Evolutionary conservation across 2,888 invertebrate species (phyloP), one percentile per base, ranked within the genome.

Genomic region (Omphaloscelis lunosa): DNA sequence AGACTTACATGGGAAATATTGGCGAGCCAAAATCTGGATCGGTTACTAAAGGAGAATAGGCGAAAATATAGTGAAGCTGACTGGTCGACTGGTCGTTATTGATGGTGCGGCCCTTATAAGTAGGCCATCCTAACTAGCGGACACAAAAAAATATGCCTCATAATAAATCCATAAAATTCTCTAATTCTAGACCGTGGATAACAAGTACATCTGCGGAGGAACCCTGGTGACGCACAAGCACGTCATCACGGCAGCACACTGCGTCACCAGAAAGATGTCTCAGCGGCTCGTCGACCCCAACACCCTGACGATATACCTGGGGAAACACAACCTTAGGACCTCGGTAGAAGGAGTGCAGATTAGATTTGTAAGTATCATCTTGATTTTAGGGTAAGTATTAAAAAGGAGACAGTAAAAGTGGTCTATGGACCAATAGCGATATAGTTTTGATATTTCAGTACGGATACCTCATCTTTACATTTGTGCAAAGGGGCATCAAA

Each of bases 221-320:
- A 97, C 97, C 0, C 94, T 98, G 41, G 96, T 98, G 9, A 95
- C 97, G 0, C 94, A 94, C 77, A 93, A 90, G 29, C 97, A 97
- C 89, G 95, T 97, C 45, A 90, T 98, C 85, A 98, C 98, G 17
- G 97, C 97, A 0, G 97, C 97, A 0, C 97, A 97, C 93, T 98
- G 97, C 91, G 97, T 97, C 75, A 97, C 97, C 0, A 91, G 93
- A 74, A 96, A 95, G 89, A 93, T 94, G 17, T 95, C 96, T 17
- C 92, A 86, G 63, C 89, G 93, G 0, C 78, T 94, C 0, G 96
- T 96, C 61, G 95, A 96, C 89, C 93, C 94, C 88, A 95, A 96
- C 90, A 97, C 96, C 0, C 93, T 97, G 53, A 96, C 95, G 0
- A 93, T 97, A 59, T 96, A 95, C 89, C 87, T 97, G 39, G 97